These are phyloP conservation scores for Varroa destructor DNA, from an alignment of 1,140 invertebrate genomes.

Conservation along the genomic window DNA sequence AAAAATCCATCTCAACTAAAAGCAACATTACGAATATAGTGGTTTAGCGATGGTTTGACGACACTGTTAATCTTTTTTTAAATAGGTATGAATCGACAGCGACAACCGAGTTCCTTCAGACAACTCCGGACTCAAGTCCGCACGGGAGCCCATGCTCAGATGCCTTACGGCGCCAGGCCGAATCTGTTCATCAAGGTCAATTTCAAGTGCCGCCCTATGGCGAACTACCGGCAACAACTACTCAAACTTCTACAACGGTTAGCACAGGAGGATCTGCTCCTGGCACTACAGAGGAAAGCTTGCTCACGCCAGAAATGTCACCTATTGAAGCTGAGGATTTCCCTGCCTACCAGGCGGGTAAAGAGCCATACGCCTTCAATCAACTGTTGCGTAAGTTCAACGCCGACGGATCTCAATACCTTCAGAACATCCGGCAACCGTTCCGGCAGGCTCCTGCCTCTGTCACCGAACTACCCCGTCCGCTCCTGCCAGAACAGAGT, in stretches of 20 bases:
- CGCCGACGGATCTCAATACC: conserved; percentile 25
- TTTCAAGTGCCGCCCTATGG: conserved; percentile 22
- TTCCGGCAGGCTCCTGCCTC: neutral
- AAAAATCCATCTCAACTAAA: too few species aligned
- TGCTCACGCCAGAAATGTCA: conserved; percentile 18
- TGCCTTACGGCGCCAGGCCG: neutral
- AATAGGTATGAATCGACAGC: conserved; percentile 8
- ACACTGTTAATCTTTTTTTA: neutral
- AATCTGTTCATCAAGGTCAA: conserved; percentile 13
- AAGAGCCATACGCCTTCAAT: conserved; percentile 15
- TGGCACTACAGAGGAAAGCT: neutral
- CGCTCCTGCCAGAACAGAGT: neutral
- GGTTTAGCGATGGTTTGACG: too few species aligned
- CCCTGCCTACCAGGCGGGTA: neutral
- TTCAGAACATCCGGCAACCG: conserved; percentile 20
- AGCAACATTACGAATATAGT: too few species aligned
- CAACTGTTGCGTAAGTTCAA: conserved; percentile 20
- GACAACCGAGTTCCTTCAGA: conserved; percentile 24
- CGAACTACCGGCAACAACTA: neutral
- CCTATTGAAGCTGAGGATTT: conserved; percentile 23
- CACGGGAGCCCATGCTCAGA: conserved; percentile 19
- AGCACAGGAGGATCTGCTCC: neutral
- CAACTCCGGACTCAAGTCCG: conserved; percentile 12
- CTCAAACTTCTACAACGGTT: conserved; percentile 10
- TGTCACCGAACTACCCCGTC: conserved; percentile 10